These are phyloP conservation scores for Trachemys scripta DNA, from an alignment of 2,113 vertebrate genomes.

Conservation along the genomic window DNA sequence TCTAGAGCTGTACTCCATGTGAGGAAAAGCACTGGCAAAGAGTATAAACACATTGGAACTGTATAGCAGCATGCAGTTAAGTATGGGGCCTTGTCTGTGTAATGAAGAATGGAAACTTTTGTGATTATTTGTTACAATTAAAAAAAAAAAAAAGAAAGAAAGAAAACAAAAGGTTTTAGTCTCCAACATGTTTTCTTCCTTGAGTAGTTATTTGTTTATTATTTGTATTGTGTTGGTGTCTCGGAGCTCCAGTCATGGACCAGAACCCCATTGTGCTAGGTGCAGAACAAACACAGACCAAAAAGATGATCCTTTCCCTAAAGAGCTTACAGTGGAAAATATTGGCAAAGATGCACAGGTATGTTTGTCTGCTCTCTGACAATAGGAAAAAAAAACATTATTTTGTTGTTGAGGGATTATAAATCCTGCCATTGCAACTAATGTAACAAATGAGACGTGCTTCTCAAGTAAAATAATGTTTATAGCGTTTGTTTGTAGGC, in stretches of 20 bases:
- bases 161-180: too few relatives aligned
- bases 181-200: too few relatives aligned
- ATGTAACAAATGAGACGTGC: neutral
- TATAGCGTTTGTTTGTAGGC: neutral
- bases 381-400: neutral
- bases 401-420: conserved; percentile 9
- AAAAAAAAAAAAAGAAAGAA: too few relatives aligned
- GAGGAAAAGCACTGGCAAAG: neutral
- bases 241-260: neutral
- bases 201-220: too few relatives aligned
- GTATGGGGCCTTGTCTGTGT: neutral
- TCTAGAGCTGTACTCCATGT: neutral
- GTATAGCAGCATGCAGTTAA: neutral
- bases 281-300: neutral
- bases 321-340: neutral
- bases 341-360: neutral
- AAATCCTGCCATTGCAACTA: conserved; percentile 4
- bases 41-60: neutral
- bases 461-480: neutral
- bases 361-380: neutral
- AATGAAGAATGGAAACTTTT: neutral
- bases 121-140: neutral
- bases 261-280: neutral
- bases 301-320: neutral
- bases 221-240: too few relatives aligned